phyloP scores from a whole-genome alignment of 2,113 vertebrate genomes.

The Menura novaehollandiae region DNA sequence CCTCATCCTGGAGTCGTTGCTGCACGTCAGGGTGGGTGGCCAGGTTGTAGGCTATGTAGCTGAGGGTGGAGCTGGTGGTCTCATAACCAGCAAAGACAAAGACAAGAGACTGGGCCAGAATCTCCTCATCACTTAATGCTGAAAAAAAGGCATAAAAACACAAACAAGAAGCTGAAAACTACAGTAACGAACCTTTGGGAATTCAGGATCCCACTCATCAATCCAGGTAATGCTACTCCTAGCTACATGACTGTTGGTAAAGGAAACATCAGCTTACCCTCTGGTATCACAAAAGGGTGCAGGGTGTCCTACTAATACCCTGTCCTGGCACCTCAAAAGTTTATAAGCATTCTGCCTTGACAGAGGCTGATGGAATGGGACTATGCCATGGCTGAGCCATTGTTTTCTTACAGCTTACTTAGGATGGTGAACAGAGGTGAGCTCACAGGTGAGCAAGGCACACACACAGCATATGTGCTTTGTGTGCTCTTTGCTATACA shows the following conservation, averaged over 20 bases:
- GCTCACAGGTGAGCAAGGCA: not conserved
- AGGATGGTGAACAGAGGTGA: not conserved
- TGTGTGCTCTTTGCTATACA: not conserved
- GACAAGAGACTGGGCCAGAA: slow-evolving; percentile 75
- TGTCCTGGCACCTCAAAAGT: not conserved
- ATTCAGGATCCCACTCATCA: not conserved
- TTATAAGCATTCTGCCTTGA: not conserved
- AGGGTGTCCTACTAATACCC: not conserved
- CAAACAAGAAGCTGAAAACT: not conserved
- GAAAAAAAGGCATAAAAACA: slow-evolving; percentile 11
- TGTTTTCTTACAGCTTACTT: not conserved
- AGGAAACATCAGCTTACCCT: not conserved
- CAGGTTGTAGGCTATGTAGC: slow-evolving; percentile 70
- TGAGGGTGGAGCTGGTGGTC: slow-evolving; percentile 73
- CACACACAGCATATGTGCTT: not conserved
- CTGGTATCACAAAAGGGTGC: not conserved
- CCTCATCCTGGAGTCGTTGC: slow-evolving; percentile 75
- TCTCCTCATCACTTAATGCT: slow-evolving; percentile 79
- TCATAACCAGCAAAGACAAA: slow-evolving; percentile 83
- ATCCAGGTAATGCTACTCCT: not conserved
- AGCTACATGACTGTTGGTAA: not conserved
- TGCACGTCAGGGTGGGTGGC: slow-evolving; percentile 73
- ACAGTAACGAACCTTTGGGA: not conserved
- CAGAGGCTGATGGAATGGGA: not conserved
- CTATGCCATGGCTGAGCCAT: not conserved